Percentiles rank a stretch among this genome's conserved stretches.
These are phyloP conservation scores for Scomber scombrus DNA, from an alignment of 2,113 vertebrate genomes.

Conservation along the genomic window DNA sequence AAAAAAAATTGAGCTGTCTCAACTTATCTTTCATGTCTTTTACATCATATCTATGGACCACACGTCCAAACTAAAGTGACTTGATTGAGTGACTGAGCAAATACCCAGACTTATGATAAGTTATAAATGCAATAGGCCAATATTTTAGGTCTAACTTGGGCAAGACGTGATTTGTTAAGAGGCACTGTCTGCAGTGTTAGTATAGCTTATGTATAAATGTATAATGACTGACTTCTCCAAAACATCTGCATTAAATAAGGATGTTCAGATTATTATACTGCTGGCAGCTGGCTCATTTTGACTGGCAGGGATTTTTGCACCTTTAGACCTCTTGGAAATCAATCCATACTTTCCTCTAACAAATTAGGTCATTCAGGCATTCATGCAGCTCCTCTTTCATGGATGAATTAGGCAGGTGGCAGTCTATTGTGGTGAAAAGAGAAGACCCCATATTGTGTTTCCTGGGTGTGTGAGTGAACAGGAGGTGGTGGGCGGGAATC, in stretches of 20 bases:
- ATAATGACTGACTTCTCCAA: neutral
- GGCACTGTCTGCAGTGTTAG: too few species aligned
- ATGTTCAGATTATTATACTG: neutral
- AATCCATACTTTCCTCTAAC: constrained; percentile 36
- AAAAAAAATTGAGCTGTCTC: neutral
- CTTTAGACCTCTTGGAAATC: constrained; percentile 36
- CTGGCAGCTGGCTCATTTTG: constrained; percentile 38
- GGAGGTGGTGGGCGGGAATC: constrained; percentile 40
- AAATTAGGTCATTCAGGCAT: constrained; percentile 56
- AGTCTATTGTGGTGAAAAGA: constrained; percentile 49
- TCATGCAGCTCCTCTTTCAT: constrained; percentile 66
- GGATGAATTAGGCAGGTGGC: constrained; percentile 65
- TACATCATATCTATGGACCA: too few species aligned
- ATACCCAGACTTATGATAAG: too few species aligned
- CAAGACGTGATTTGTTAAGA: neutral
- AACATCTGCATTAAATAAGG: neutral
- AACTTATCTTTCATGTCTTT: neutral
- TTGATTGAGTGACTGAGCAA: too few species aligned
- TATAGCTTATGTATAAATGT: neutral
- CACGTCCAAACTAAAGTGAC: too few species aligned
- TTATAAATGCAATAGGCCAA: neutral
- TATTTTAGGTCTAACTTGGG: neutral
- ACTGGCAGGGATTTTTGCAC: constrained; percentile 36
- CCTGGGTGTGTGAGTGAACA: constrained; percentile 40
- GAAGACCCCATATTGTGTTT: constrained; percentile 69